Base-by-base conservation (phyloP, 2,797 vertebrate genomes). In the Pseudopleuronectes americanus region DNA sequence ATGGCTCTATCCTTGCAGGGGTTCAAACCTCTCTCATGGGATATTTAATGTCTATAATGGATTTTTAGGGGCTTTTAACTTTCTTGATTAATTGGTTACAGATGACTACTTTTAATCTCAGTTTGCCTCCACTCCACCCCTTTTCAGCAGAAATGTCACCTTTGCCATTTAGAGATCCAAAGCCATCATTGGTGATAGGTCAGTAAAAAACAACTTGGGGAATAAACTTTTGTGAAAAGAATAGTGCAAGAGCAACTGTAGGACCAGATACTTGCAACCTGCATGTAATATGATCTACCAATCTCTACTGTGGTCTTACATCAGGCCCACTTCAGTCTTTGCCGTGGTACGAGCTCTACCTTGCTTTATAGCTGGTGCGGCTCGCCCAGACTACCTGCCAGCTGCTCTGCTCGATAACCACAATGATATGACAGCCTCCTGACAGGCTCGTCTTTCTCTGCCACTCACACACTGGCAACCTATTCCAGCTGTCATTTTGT, bases 401-500 rank as follows among this genome's bases (percentile, higher is more conserved):
- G 85, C 85, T 84, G 85, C 75, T 85, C 68, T 43, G 28, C 76
- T 83, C 74, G 80, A 90, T 87, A 86, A 84, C 70, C 69, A 41
- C 28, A 23, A 64, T 69, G 85, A 91, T 86, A 79, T 85, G 87
- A 90, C 83, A 84, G 74, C 55, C 13, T 52, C 33, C 71, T 73
- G 84, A 88, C 84, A 77, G 85, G 49, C 74, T 75, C 23, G 54
- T 81, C 86, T 81, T 71, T 83, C 71, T 81, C 51, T 45, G 49
- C 77, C 78, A 63, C 68, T 78, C 79, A 28, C 23, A 59, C 86
- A 83, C 68, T 90, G 89, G 92, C 90, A 90, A 79, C 77, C 83
- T 77, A 84, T 90, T 90, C 74, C 78, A 79, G 76, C 83, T 79
- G 89, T 89, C 86, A 84, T 60, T 86, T 65, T 61, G 60, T 79